A percentile compares a stretch with the other conserved stretches of the same genome.
phyloP scores from a whole-genome alignment of 2,113 vertebrate species.

The Amphiprion percula region DNA sequence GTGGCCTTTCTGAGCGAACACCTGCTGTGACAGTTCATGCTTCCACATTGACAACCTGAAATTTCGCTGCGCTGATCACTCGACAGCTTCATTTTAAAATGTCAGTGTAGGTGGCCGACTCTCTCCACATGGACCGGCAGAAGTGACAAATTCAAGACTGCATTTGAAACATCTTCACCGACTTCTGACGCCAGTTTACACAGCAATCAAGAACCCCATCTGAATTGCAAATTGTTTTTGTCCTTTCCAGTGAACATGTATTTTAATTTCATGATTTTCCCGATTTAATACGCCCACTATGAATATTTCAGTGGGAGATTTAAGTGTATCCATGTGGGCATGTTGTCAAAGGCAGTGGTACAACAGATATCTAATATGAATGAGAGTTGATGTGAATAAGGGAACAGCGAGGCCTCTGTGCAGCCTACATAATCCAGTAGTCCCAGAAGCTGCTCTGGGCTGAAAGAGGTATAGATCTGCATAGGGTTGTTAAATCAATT shows the following conservation, averaged over 20 bases:
- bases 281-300: slow-evolving; percentile 35
- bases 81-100: slow-evolving; percentile 10
- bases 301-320: slow-evolving; percentile 50
- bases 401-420: slow-evolving; percentile 25
- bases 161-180: slow-evolving; percentile 7
- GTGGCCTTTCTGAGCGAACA: neutral
- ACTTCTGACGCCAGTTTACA: neutral
- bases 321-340: slow-evolving; percentile 36
- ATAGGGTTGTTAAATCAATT: slow-evolving; percentile 59
- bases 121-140: neutral
- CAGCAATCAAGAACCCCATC: neutral
- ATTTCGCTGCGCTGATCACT: too few species aligned
- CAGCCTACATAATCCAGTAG: slow-evolving; percentile 57
- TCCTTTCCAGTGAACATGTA: slow-evolving; percentile 4
- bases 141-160: slow-evolving; percentile 45
- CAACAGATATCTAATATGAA: slow-evolving; percentile 57
- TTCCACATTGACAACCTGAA: neutral
- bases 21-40: too few species aligned
- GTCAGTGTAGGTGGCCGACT: slow-evolving; percentile 15
- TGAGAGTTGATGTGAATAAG: slow-evolving; percentile 57
- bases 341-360: slow-evolving; percentile 51
- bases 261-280: slow-evolving; percentile 37
- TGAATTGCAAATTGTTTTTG: slow-evolving; percentile 41
- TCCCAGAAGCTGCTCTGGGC: slow-evolving; percentile 41
- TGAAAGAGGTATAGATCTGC: slow-evolving; percentile 55